A percentile compares a stretch with the other conserved stretches of the same genome.
These are phyloP conservation scores for Riparia riparia DNA, from an alignment of 2,113 vertebrate genomes.

Conservation along the genomic window DNA sequence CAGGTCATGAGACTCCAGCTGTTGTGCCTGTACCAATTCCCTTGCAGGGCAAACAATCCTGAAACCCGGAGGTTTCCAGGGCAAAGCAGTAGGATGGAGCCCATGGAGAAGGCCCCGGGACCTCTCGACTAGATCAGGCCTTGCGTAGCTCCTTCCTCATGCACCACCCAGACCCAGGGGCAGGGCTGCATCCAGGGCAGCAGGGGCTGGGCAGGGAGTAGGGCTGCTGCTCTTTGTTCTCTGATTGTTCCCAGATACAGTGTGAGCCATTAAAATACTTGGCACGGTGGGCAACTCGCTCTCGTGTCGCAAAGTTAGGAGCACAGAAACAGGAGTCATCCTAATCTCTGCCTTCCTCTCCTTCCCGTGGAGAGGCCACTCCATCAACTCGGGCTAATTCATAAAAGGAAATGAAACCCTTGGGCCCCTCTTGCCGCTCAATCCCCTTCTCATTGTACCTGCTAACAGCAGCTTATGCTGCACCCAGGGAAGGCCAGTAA, in stretches of 20 bases:
- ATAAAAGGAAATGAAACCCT: not conserved
- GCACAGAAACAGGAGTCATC: not conserved
- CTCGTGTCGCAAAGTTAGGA: rapidly evolving
- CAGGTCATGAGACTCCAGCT: not conserved
- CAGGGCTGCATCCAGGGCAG: not conserved
- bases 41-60: not conserved
- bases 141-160: not conserved
- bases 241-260: not conserved
- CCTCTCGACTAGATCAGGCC: not conserved
- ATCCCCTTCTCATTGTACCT: not conserved
- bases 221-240: not conserved
- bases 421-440: not conserved
- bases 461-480: not conserved
- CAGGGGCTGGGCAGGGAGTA: not conserved
- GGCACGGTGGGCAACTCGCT: rapidly evolving
- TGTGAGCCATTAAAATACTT: not conserved
- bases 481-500: not conserved
- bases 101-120: not conserved
- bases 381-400: not conserved
- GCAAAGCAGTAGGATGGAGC: not conserved
- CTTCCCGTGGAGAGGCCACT: not conserved
- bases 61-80: not conserved
- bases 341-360: not conserved
- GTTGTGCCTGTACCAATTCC: not conserved
- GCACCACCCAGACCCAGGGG: not conserved